These are phyloP conservation scores for Melangyna quadrimaculata DNA, from an alignment of 2,888 invertebrate genomes.

Conservation along the genomic window DNA sequence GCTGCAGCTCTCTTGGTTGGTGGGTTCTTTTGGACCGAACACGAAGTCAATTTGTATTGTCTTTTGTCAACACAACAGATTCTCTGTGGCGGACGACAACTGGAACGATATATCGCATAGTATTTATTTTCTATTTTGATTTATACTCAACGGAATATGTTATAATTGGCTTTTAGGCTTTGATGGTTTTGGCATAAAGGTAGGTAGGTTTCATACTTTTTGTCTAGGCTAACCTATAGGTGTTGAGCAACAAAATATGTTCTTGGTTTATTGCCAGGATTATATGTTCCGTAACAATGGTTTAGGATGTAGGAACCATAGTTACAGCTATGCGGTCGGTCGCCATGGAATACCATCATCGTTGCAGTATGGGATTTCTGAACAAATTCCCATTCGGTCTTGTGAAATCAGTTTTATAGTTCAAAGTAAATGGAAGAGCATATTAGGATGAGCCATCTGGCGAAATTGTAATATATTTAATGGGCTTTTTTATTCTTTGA, in stretches of 20 bases:
- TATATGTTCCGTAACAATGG: constrained; percentile 59
- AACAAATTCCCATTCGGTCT: constrained; percentile 17
- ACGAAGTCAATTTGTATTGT: constrained; percentile 72
- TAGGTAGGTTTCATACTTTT: not conserved
- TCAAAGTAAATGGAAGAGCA: not conserved
- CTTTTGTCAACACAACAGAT: constrained; percentile 70
- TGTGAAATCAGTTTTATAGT: constrained; percentile 39
- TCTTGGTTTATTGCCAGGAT: constrained; percentile 61
- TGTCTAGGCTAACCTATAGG: not conserved
- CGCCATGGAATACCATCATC: constrained; percentile 20
- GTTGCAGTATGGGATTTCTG: constrained; percentile 6
- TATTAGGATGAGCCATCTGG: not conserved
- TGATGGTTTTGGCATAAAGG: not conserved
- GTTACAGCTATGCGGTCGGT: constrained; percentile 22
- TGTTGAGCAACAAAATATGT: not conserved
- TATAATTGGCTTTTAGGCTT: constrained; percentile 66
- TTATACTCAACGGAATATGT: constrained; percentile 69
- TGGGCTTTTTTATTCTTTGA: no score
- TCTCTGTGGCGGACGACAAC: constrained; percentile 66
- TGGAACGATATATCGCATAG: constrained; percentile 70
- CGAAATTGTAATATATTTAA: no score
- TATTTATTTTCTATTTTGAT: constrained; percentile 69
- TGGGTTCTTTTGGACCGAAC: constrained; percentile 63
- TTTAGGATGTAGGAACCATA: not conserved
- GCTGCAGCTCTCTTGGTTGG: not conserved